Evolutionary conservation across 2,888 invertebrate genomes (phyloP).

Genomic region (Lingula anatina): DNA sequence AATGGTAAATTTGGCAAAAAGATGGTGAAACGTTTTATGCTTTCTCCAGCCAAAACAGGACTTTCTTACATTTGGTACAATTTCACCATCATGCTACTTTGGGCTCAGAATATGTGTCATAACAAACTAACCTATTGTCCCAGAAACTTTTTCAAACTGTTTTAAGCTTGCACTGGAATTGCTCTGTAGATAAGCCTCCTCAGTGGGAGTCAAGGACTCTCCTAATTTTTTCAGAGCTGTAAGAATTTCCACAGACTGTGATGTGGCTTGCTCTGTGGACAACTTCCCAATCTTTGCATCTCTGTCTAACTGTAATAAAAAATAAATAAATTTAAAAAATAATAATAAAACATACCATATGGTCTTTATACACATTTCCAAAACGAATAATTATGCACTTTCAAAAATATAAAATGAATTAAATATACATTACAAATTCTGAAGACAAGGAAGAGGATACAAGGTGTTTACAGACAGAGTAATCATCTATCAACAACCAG

Average conservation of each 20-base stretch:
- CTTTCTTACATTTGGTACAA: no score
- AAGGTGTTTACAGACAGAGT: no score
- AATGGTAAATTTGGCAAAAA: background rate
- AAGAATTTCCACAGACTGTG: conserved; percentile 58
- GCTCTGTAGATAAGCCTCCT: conserved; percentile 50
- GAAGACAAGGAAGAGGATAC: no score
- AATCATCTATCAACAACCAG: no score
- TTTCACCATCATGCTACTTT: no score
- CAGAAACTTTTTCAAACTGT: conserved; percentile 53
- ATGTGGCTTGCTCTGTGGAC: conserved; percentile 53
- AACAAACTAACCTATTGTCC: conserved; percentile 32
- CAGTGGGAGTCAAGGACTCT: conserved; percentile 48
- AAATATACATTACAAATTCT: no score
- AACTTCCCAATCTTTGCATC: conserved; percentile 63
- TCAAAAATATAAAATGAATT: no score
- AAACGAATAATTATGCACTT: no score
- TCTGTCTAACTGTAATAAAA: conserved; percentile 53
- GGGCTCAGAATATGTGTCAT: background rate
- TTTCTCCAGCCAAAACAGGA: background rate
- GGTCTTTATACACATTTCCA: background rate
- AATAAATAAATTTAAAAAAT: background rate
- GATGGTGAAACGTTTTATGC: background rate
- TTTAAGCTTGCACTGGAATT: conserved; percentile 50
- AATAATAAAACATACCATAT: conserved; percentile 1
- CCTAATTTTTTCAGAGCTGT: conserved; percentile 55